These are phyloP conservation scores for Hozukius guyotensis DNA, from an alignment of 2,797 vertebrate genomes.

Conservation along the genomic window DNA sequence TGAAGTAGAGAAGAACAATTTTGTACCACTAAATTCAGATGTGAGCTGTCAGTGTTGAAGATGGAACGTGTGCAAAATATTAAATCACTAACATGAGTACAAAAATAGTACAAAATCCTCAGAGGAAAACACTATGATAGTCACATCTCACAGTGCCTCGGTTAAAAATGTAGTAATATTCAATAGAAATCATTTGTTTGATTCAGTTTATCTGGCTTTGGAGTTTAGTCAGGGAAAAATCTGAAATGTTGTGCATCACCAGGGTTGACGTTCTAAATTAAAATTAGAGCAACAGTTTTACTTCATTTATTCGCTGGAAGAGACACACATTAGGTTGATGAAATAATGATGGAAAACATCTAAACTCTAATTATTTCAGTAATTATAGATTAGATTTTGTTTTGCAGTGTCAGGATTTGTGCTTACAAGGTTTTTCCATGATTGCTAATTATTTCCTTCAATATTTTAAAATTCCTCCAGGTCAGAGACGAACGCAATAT, in stretches of 20 bases:
- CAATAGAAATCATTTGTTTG: background rate
- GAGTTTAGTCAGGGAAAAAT: background rate
- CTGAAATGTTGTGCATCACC: background rate
- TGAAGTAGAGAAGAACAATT: background rate
- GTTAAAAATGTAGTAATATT: background rate
- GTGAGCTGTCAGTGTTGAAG: background rate
- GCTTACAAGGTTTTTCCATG: background rate
- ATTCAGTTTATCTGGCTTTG: slow-evolving; percentile 2
- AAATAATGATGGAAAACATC: background rate
- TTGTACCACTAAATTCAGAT: background rate
- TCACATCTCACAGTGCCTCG: background rate
- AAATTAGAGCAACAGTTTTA: background rate
- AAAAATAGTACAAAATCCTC: background rate
- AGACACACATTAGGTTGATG: background rate
- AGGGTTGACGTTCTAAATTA: background rate
- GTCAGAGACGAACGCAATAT: slow-evolving; percentile 95
- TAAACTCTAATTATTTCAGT: slow-evolving; percentile 11
- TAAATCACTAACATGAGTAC: background rate
- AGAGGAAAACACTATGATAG: background rate
- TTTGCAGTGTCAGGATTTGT: background rate
- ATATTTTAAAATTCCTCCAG: slow-evolving; percentile 66
- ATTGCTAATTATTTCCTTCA: background rate
- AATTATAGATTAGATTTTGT: background rate
- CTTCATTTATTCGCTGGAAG: background rate
- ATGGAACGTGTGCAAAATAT: background rate